Percentiles rank a stretch among this genome's conserved stretches.
Evolutionary conservation across 2,888 invertebrate genomes (phyloP).

Genomic region (Scelioninae gen. 1): DNA sequence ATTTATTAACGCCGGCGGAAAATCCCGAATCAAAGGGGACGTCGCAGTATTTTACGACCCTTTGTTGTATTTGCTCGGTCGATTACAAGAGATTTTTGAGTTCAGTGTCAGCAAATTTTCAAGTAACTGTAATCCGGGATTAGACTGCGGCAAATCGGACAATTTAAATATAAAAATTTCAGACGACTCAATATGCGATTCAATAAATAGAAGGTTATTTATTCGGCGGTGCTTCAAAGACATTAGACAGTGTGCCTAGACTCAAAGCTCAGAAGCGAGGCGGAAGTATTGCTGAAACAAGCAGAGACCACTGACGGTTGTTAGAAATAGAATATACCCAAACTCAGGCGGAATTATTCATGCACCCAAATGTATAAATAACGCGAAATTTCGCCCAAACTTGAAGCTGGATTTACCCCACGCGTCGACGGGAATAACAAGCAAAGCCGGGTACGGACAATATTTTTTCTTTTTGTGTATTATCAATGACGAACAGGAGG

Average conservation of each 20-base stretch:
- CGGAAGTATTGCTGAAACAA: constrained; percentile 38
- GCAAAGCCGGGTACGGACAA: constrained; percentile 6
- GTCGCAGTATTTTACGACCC: neutral
- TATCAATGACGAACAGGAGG: constrained; percentile 13
- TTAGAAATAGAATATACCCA: constrained; percentile 30
- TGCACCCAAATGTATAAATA: constrained; percentile 38
- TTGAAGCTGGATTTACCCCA: constrained; percentile 16
- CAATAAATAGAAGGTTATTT: constrained; percentile 33
- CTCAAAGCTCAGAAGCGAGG: constrained; percentile 2
- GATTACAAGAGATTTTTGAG: neutral
- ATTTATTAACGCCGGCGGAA: constrained; percentile 16
- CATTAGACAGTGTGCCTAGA: constrained; percentile 1
- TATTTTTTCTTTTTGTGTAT: constrained; percentile 21
- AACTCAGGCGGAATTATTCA: constrained; percentile 38
- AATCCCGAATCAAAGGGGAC: constrained; percentile 6
- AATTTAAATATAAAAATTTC: no score
- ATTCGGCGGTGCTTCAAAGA: constrained; percentile 40
- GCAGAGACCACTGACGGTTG: constrained; percentile 2
- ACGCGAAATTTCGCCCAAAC: constrained; percentile 24
- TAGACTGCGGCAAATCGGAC: no score
- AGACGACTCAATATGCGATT: neutral
- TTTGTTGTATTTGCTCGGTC: neutral
- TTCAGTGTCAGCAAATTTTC: neutral
- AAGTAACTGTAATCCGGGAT: no score
- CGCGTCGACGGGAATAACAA: constrained; percentile 20